Conservation (phyloP, 1,140 invertebrate genomes). For the Gonioctena quinquepunctata region DNA sequence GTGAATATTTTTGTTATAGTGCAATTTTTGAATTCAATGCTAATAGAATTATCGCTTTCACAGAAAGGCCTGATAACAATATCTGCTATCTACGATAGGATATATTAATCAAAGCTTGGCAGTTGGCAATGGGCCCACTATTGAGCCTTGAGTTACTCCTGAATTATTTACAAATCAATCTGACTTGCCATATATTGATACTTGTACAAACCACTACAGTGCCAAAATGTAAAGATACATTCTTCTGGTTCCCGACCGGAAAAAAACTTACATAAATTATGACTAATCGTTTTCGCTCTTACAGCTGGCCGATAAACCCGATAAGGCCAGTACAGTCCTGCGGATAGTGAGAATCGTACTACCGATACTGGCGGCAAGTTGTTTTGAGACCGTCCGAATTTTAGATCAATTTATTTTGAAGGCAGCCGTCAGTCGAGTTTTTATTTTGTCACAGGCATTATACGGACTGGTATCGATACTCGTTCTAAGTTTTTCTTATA, state of each 20-base stretch:
- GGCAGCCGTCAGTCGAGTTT: slow-evolving; percentile 19
- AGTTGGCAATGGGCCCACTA: too few species aligned
- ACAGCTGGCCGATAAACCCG: background rate
- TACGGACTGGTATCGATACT: slow-evolving; percentile 23
- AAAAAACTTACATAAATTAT: background rate
- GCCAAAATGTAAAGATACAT: too few species aligned
- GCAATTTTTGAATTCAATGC: too few species aligned
- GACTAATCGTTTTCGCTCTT: background rate
- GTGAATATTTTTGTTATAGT: too few species aligned
- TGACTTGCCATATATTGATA: too few species aligned
- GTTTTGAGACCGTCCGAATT: slow-evolving; percentile 14
- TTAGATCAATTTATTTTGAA: slow-evolving; percentile 20
- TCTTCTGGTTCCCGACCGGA: background rate
- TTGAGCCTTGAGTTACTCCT: too few species aligned
- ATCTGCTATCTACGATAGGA: too few species aligned
- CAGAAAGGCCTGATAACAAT: too few species aligned
- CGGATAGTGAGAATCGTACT: background rate
- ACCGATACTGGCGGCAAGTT: background rate
- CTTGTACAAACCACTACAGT: too few species aligned
- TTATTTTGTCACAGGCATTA: slow-evolving; percentile 24
- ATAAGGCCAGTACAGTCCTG: background rate
- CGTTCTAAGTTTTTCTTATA: slow-evolving; percentile 12
- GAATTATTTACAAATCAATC: too few species aligned
- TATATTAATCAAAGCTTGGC: too few species aligned
- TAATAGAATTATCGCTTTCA: too few species aligned